Evolutionary conservation across 2,113 vertebrate genomes (phyloP).

Genomic region (Dicentrarchus labrax): DNA sequence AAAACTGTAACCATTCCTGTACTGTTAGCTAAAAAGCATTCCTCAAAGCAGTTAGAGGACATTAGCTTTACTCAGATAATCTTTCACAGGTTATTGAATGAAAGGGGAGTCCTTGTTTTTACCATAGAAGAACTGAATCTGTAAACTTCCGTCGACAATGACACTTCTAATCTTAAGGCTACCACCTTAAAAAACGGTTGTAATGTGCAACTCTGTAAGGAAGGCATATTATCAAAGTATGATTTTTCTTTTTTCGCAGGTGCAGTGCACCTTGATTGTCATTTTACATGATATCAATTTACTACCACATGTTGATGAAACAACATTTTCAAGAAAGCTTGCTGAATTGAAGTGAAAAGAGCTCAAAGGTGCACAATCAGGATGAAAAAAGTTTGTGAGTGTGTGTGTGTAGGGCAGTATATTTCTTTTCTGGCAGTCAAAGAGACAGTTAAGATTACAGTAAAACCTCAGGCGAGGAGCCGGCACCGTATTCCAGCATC

Average conservation of each 20-base stretch:
- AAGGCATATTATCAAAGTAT: neutral
- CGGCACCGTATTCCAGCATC: slow-evolving; percentile 8
- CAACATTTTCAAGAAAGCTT: slow-evolving; percentile 7
- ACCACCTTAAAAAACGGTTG: neutral
- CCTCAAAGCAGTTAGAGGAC: neutral
- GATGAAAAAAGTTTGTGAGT: neutral
- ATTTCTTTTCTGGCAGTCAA: slow-evolving; percentile 23
- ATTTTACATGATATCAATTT: slow-evolving; percentile 14
- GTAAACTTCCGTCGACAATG: neutral
- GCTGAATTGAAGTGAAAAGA: slow-evolving; percentile 18
- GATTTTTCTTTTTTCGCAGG: neutral
- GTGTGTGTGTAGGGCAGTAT: neutral
- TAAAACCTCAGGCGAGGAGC: slow-evolving; percentile 55
- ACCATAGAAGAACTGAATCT: neutral
- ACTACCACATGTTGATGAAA: slow-evolving; percentile 16
- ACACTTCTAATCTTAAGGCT: too few relatives aligned
- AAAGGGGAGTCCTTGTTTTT: neutral
- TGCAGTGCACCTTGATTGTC: neutral
- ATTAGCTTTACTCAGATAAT: neutral
- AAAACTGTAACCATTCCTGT: slow-evolving; percentile 6
- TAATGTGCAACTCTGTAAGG: neutral
- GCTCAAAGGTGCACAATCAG: slow-evolving; percentile 21
- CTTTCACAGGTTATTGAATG: neutral
- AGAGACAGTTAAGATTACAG: slow-evolving; percentile 59
- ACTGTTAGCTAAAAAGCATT: neutral